Evolutionary conservation across 2,888 invertebrate species (phyloP).

Genomic region (Campoplex nolae): DNA sequence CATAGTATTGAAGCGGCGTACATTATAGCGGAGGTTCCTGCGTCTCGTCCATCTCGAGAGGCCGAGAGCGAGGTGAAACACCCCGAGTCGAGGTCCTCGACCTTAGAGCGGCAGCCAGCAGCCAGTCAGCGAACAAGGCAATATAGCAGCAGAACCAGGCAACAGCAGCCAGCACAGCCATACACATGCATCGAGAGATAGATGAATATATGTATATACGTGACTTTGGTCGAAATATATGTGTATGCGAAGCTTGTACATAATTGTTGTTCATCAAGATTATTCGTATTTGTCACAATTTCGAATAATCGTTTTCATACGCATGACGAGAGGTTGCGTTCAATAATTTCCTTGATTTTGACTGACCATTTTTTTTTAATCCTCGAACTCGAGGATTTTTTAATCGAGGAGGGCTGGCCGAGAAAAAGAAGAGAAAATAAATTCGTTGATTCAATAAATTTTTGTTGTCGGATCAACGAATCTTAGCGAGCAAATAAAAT

Average conservation of each 20-base stretch:
- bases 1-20: conserved; percentile 28
- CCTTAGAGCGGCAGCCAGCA: conserved; percentile 68
- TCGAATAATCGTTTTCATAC: neutral
- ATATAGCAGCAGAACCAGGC: conserved; percentile 48
- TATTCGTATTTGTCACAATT: neutral
- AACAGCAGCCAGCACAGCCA: conserved; percentile 49
- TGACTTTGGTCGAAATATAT: conserved; percentile 6
- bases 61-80: conserved; percentile 72
- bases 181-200: neutral
- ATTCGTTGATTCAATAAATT: too few species aligned
- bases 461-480: too few species aligned
- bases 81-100: conserved; percentile 73
- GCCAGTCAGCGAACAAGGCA: conserved; percentile 60
- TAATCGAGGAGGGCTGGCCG: neutral
- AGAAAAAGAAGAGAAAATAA: neutral
- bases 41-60: conserved; percentile 69
- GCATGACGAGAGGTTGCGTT: too few species aligned
- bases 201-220: neutral
- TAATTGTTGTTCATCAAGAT: neutral
- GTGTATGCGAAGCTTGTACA: neutral
- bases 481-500: too few species aligned
- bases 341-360: too few species aligned
- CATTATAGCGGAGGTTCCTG: conserved; percentile 59
- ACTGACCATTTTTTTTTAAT: neutral
- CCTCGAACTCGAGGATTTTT: neutral